A percentile compares a stretch with the other conserved stretches of the same genome.
Evolutionary conservation across 2,888 invertebrate genomes (phyloP).

Genomic region (Microplitis deprimator): DNA sequence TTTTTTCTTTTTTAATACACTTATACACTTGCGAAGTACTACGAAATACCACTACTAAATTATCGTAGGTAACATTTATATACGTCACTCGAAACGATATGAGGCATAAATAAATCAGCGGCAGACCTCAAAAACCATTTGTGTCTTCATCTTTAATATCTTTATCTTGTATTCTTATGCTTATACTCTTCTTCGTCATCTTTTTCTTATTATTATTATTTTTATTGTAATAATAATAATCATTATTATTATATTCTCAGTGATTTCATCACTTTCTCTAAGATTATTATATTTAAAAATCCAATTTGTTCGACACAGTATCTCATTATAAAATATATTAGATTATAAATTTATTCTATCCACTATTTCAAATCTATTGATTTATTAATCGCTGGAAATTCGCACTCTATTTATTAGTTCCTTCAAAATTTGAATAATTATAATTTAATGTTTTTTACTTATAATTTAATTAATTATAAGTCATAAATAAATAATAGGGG

Average conservation of each 20-base stretch:
- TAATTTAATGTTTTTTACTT: too few species aligned
- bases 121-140: constrained; percentile 42
- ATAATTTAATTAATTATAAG: too few species aligned
- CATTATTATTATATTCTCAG: background rate
- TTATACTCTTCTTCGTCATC: constrained; percentile 21
- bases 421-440: too few species aligned
- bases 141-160: constrained; percentile 27
- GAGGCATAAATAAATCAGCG: constrained; percentile 65
- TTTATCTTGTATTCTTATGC: constrained; percentile 19
- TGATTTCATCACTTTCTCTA: constrained; percentile 13
- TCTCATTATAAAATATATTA: background rate
- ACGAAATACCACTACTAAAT: constrained; percentile 57
- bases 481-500: too few species aligned
- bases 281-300: background rate
- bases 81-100: constrained; percentile 67
- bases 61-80: constrained; percentile 63
- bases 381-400: too few species aligned
- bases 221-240: background rate
- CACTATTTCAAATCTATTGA: too few species aligned
- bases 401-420: too few species aligned
- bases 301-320: background rate
- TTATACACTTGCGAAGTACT: constrained; percentile 24
- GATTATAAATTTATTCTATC: too few species aligned
- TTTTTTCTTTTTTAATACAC: background rate
- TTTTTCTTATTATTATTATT: background rate